Percentiles rank a stretch among this genome's conserved stretches.
Evolutionary conservation across 2,797 vertebrate species (phyloP).

Genomic region (Etheostoma nigrum): DNA sequence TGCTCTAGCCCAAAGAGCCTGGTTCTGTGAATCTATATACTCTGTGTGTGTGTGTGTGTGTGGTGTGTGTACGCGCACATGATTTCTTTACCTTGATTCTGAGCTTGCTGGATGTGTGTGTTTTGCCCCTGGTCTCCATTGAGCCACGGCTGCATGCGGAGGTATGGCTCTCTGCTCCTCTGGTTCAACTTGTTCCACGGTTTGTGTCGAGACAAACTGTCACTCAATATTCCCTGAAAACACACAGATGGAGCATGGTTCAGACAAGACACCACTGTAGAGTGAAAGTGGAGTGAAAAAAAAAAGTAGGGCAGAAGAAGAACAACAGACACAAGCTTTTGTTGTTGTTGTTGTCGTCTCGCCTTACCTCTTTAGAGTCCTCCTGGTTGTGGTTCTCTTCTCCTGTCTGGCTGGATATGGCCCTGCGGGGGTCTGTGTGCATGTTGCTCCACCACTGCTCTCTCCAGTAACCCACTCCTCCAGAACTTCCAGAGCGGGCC

Average conservation of each 20-base stretch:
- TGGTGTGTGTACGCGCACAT: constrained; percentile 3
- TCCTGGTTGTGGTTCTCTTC: constrained; percentile 86
- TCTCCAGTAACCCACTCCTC: constrained; percentile 91
- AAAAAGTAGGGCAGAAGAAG: not conserved
- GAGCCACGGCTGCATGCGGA: constrained; percentile 97
- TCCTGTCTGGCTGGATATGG: constrained; percentile 78
- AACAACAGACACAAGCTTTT: not conserved
- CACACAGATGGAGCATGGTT: constrained; percentile 41
- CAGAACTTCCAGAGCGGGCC: constrained; percentile 72
- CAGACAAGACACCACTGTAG: constrained; percentile 29
- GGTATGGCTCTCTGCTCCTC: constrained; percentile 95
- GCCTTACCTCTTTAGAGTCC: constrained; percentile 83
- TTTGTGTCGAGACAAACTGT: constrained; percentile 94
- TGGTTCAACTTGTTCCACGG: constrained; percentile 96
- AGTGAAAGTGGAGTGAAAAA: constrained; percentile 16
- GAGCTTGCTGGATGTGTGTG: constrained; percentile 79
- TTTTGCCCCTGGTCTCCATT: constrained; percentile 94
- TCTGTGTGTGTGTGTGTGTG: constrained; percentile 12
- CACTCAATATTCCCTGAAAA: constrained; percentile 93
- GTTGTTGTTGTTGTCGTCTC: no score
- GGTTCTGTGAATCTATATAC: constrained; percentile 43
- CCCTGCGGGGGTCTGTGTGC: constrained; percentile 88
- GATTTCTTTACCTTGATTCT: constrained; percentile 79
- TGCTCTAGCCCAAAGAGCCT: constrained; percentile 42
- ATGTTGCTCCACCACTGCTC: constrained; percentile 95